Evolutionary conservation across 2,888 invertebrate genomes (phyloP).

Genomic region (Lysandra bellargus): DNA sequence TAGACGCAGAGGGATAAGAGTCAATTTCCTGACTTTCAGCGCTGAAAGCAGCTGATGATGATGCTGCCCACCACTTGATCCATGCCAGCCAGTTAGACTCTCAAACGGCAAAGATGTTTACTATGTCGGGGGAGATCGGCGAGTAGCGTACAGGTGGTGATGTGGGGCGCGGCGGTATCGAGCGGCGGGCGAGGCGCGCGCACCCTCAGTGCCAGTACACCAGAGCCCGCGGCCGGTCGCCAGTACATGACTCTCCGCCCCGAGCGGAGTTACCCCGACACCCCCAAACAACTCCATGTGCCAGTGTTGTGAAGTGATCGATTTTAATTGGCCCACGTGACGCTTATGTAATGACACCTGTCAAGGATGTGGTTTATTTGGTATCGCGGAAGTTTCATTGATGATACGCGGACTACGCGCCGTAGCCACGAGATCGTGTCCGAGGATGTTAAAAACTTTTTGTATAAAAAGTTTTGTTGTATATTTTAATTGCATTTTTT

Average conservation of each 20-base stretch:
- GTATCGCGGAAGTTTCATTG: constrained; percentile 38
- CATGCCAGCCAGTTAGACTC: constrained; percentile 30
- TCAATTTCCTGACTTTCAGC: neutral
- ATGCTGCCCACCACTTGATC: neutral
- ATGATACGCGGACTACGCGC: constrained; percentile 38
- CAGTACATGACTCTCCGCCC: constrained; percentile 52
- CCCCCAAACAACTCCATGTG: constrained; percentile 53
- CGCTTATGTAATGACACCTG: constrained; percentile 20
- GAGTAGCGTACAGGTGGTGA: constrained; percentile 78
- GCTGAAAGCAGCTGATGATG: neutral
- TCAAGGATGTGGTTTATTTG: constrained; percentile 19
- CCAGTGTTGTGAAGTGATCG: constrained; percentile 52
- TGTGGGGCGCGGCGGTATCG: constrained; percentile 66
- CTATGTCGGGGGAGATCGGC: constrained; percentile 50
- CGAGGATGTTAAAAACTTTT: neutral
- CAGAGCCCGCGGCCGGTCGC: constrained; percentile 60
- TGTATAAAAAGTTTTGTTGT: neutral
- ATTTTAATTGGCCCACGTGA: constrained; percentile 45
- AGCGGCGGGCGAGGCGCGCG: constrained; percentile 56
- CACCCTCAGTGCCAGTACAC: constrained; percentile 64
- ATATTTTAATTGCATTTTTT: neutral
- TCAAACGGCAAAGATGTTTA: constrained; percentile 43
- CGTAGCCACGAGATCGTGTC: constrained; percentile 20
- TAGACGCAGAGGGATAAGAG: neutral
- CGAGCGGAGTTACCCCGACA: constrained; percentile 49